Evolutionary conservation across 1,140 invertebrate genomes (phyloP).

Genomic region (Drosophila malerkotliana): DNA sequence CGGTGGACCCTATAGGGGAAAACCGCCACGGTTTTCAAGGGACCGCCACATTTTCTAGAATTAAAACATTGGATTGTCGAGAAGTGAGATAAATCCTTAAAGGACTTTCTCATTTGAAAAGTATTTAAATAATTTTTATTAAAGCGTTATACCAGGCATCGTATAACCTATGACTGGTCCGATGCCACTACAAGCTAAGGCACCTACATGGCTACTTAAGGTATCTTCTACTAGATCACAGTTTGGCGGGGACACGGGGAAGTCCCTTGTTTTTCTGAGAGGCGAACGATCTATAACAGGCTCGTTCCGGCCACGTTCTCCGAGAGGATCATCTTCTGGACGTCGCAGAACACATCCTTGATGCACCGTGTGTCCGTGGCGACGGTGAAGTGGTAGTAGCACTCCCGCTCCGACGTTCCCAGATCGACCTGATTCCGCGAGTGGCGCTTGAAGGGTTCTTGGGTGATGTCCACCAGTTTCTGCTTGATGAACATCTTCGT

Average conservation of each 20-base stretch:
- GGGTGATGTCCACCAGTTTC: conserved; percentile 85
- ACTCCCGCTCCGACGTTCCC: conserved; percentile 83
- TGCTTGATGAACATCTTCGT: conserved; percentile 89
- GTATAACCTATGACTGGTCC: conserved; percentile 1
- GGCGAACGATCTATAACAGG: conserved; percentile 47
- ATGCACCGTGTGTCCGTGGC: conserved; percentile 91
- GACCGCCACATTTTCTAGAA: too few relatives aligned
- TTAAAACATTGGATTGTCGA: background rate
- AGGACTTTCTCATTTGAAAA: too few relatives aligned
- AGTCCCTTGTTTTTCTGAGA: conserved; percentile 25
- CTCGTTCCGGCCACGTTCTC: conserved; percentile 83
- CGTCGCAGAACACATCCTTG: conserved; percentile 88
- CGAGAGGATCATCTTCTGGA: conserved; percentile 89
- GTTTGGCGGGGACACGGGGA: conserved; percentile 19
- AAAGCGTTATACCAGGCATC: conserved; percentile 42
- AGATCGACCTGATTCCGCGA: conserved; percentile 72
- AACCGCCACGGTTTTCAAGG: too few relatives aligned
- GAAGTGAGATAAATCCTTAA: too few relatives aligned
- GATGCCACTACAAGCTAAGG: conserved; percentile 33
- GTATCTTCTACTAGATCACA: conserved; percentile 43
- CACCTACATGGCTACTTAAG: conserved; percentile 47
- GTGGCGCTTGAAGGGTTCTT: conserved; percentile 73
- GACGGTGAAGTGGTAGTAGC: conserved; percentile 89
- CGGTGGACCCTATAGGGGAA: too few relatives aligned
- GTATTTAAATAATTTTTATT: conserved; percentile 3